Base-by-base conservation (phyloP, 1,140 invertebrate genomes). In the Philotrypesis tridentata region DNA sequence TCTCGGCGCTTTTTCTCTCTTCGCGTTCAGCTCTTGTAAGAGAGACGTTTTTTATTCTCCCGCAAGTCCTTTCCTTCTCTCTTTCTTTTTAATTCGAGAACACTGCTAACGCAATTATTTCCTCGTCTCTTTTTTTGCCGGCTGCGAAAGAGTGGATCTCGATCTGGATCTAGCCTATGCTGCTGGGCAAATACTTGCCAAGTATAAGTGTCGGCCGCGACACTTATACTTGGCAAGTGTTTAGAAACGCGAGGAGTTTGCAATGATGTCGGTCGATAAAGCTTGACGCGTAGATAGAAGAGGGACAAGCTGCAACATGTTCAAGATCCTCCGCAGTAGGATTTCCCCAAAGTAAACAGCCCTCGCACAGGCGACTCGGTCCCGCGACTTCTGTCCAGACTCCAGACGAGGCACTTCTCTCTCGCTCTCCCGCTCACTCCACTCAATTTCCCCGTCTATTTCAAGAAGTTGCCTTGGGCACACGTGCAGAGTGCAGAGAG, bases 101-200 rank as follows among this genome's bases (percentile, higher is more conserved):
- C 87, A 88, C 86, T 86, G 87, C 84, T 85, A 84, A 87, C 83
- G 87, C 88, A 89, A 90, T 90, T 90, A 87, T 82, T 85, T 77
- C 80, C 31, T 65, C 55, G 5, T 61, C 80, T 81, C 60, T 80
- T 61, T 79, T 85, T 68, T 31, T 48, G 31, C 65, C 29, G 17
- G 29, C 37, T 74, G n/a, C n/a, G 60, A 73, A 68, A 14, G 72
- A 74, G 72, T 9, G 33, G 33, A 37, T 37, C 33, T 8, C 33
- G 33, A 5, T 3, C 33, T 37, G 40, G 40, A 43, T 43, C 12
- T 7, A 43, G n/a, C n/a, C n/a, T n/a, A n/a, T n/a, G n/a, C n/a
- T n/a, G n/a, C n/a, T n/a, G n/a, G n/a, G n/a, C n/a, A n/a, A n/a
- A n/a, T n/a, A n/a, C n/a, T n/a, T n/a, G n/a, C n/a, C n/a, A n/a